Evolutionary conservation across 2,888 invertebrate species (phyloP), one percentile per base, ranked within the genome.

Genomic region (Heliconius cydno): DNA sequence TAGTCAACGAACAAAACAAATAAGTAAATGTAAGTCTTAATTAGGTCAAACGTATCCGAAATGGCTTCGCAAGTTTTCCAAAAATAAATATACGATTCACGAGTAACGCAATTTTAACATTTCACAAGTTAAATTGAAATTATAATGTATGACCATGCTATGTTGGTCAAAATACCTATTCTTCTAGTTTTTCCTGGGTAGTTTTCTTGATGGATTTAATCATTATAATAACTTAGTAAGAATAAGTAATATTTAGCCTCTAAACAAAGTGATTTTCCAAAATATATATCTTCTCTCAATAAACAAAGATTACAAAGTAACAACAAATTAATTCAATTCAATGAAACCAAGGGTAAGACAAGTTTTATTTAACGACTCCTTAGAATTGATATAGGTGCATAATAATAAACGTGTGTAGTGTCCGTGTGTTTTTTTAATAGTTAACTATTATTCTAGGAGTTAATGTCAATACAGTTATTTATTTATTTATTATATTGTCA

Each of bases 11-110:
- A 76, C 52, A 65, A 52, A 12, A 67, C 67, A 70, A 67, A 57
- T 57, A 78, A 74, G 34, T 72, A 67, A 73, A 67, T 38, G 15
- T 67, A 75, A 75, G 22, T 60, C 52, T 73, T 78, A 78, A 78
- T 78, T 78, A 73, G 78, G 78, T 78, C 73, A 78, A 52, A 65
- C 46, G 65, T 71, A 65, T 41, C 57, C 34, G 65, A 78, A 78
- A 78, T 78, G 78, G 78, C 67, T 67, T 38, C 38, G 57, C 38
- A 74, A 28, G 57, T 67, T 67, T 57, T 78, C 57, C 67, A 60
- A 74, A 73, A 73, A 67, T 78, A 78, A 73, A 66, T 67, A 30
- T 57, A 41, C 75, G 65, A 46, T 19, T 75, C 75, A 41, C 30
- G 63, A 74, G 34, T 63, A 63, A 67, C 67, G n/a, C 67, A 30